These are phyloP conservation scores for Exephanes ischioxanthus DNA, from an alignment of 2,888 invertebrate species.

Conservation along the genomic window DNA sequence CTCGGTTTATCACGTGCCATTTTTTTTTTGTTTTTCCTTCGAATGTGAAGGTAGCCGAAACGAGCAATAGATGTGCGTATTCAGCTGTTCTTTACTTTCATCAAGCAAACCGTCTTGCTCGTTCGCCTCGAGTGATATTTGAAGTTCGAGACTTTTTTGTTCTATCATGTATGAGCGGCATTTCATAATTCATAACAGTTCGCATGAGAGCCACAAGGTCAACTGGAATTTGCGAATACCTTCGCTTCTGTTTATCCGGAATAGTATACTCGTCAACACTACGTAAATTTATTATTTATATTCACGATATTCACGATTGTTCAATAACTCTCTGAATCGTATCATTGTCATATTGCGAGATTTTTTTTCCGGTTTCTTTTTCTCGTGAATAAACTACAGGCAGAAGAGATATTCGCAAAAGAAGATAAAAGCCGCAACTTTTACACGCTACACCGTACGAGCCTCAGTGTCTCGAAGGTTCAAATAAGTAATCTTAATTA, in stretches of 20 bases:
- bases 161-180: background rate
- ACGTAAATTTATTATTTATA: background rate
- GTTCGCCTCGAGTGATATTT: background rate
- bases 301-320: background rate
- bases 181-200: background rate
- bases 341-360: background rate
- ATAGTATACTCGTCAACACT: background rate
- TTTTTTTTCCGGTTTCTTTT: background rate
- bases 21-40: background rate
- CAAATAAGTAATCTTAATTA: conserved; percentile 51
- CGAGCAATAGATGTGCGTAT: background rate
- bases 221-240: background rate
- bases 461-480: background rate
- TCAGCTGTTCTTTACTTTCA: conserved; percentile 13
- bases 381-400: background rate
- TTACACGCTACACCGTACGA: background rate
- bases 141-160: background rate
- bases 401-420: background rate
- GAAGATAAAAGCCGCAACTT: background rate
- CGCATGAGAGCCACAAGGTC: background rate
- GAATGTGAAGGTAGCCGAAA: background rate
- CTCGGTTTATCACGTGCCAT: background rate
- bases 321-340: background rate
- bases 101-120: background rate
- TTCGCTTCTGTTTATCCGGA: background rate